A percentile compares a stretch with the other conserved stretches of the same genome.
Evolutionary conservation across 2,113 vertebrate genomes (phyloP).

Genomic region (Mesitornis unicolor): DNA sequence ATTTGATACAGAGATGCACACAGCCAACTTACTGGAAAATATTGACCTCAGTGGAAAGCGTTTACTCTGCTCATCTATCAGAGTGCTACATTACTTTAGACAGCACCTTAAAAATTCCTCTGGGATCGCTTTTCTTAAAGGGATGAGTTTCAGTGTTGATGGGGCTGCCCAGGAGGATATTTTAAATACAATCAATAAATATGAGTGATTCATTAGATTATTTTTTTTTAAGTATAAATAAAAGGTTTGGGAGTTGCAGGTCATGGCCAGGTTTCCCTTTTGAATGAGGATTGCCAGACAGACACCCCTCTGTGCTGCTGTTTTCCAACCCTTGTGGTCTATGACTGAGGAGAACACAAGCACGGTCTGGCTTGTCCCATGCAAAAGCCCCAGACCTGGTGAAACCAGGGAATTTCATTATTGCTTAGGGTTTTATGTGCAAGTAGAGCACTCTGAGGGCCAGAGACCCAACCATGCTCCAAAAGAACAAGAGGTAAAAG

Average conservation of each 20-base stretch:
- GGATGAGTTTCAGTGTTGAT: not conserved
- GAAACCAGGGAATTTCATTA: not conserved
- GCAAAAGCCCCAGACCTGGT: not conserved
- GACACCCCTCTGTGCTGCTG: not conserved
- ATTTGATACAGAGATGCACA: not conserved
- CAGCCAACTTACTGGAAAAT: not conserved
- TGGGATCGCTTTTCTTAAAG: not conserved
- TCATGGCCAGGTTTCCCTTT: not conserved
- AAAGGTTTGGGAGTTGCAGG: not conserved
- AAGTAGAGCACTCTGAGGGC: not conserved
- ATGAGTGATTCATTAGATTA: not conserved
- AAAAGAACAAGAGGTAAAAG: not conserved
- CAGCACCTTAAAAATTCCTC: not conserved
- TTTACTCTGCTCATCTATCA: not conserved
- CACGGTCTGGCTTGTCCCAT: not conserved
- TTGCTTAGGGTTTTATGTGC: not conserved
- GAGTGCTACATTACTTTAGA: not conserved
- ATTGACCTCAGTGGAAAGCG: not conserved
- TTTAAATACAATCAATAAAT: not conserved
- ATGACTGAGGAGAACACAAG: not conserved
- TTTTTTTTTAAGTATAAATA: no score
- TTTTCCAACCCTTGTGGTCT: not conserved
- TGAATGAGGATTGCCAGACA: not conserved
- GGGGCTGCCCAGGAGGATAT: not conserved
- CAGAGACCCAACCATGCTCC: not conserved